Base-by-base conservation (phyloP, 2,113 vertebrate species). In the Takifugu bimaculatus region DNA sequence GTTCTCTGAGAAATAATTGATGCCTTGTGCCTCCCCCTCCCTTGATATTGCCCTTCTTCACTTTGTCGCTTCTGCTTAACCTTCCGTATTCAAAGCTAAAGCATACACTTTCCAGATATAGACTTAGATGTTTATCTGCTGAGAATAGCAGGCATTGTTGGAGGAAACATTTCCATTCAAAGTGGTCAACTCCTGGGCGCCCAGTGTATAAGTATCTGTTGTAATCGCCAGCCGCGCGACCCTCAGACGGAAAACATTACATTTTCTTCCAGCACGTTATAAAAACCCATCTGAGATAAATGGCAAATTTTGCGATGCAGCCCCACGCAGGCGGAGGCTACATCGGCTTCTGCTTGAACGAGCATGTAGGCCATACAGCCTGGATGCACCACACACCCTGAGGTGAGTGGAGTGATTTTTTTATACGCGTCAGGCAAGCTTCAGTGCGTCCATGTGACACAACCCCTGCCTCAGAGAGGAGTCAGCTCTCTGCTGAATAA, bases 361-460 rank as follows among this genome's bases (percentile, higher is more conserved):
- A 89, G 85, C 90, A 92, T 91, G 84, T 91, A 91, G 91, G 90
- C 85, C 90, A 90, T 75, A 70, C 73, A 35, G 78, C 81, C 77
- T 57, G 73, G 81, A 88, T 84, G 85, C 82, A 72, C 70, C 62
- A 68, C 78, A 81, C 81, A 79, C 85, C 89, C 87, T 57, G 78
- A 88, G 88, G 83, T 89, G 72, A 88, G 71, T 80, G 63, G 56
- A 68, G 74, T 73, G 76, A 68, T 72, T 70, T 53, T 49, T 60
- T 63, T 50, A 78, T 67, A 83, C 63, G 74, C 72, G 69, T 89
- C 78, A 86, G 80, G 74, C 43, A 64, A 83, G 79, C 80, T 79
- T 80, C 76, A 81, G 62, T 84, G 74, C 72, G 60, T 87, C 62
- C 50, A 43, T 75, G 74, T 87, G 81, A 85, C 82, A 78, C 78